phyloP scores from a whole-genome alignment of 2,113 vertebrate genomes.

The Microcebus lehilahytsara region DNA sequence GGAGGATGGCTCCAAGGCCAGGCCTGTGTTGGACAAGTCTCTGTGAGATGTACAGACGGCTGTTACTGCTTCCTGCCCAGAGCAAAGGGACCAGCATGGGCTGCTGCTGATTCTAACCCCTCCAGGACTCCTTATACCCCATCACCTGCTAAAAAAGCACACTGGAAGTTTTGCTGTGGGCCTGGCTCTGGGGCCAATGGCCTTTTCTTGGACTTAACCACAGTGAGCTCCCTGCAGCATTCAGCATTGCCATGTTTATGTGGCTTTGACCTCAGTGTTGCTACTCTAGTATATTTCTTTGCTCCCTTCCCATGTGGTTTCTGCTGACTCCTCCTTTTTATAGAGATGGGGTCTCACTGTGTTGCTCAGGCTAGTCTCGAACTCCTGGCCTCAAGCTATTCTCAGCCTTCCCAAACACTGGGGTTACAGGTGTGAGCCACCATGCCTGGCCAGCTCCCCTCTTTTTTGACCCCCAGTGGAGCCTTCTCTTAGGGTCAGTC shows the following conservation, averaged over 20 bases:
- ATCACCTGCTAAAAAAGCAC: neutral
- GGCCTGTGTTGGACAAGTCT: too few species aligned
- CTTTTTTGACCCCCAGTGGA: neutral
- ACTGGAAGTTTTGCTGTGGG: neutral
- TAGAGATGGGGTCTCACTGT: too few species aligned
- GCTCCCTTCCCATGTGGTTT: neutral
- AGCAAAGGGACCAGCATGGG: neutral
- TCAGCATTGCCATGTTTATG: rapidly evolving
- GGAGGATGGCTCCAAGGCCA: neutral
- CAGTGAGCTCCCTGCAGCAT: neutral
- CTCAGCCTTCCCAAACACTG: too few species aligned
- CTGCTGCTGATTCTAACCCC: neutral
- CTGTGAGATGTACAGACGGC: neutral
- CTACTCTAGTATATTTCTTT: neutral
- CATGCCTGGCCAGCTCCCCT: too few species aligned
- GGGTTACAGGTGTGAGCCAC: too few species aligned
- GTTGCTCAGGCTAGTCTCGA: too few species aligned
- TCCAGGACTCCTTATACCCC: too few species aligned
- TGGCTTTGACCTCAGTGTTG: neutral
- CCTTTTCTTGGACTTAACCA: neutral
- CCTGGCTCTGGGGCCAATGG: neutral
- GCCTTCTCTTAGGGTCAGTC: neutral
- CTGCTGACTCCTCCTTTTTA: neutral
- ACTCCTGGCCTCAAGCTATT: too few species aligned
- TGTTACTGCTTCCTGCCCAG: neutral